Conservation (phyloP, 2,888 invertebrate genomes). For the Drosophila ustulata region DNA sequence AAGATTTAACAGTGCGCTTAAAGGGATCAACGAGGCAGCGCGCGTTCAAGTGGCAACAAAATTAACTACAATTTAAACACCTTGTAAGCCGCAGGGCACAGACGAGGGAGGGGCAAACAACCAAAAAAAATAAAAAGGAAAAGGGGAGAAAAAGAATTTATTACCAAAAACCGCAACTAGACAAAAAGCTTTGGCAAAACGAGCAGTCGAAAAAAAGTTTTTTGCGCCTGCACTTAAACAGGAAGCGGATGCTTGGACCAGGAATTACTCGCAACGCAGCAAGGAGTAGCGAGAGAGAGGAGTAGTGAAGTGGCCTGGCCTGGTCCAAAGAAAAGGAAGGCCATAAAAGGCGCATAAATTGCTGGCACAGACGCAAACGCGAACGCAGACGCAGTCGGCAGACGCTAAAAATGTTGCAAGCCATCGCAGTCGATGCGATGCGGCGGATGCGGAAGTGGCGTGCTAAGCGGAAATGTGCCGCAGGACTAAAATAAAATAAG, state of each 20-base stretch:
- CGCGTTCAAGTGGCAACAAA: conserved; percentile 74
- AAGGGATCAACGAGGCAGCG: conserved; percentile 45
- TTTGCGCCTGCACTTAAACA: conserved; percentile 76
- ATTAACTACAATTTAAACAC: conserved; percentile 81
- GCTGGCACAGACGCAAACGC: conserved; percentile 45
- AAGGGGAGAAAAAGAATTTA: conserved; percentile 63
- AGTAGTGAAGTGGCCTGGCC: conserved; percentile 40
- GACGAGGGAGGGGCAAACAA: conserved; percentile 49
- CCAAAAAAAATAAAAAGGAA: conserved; percentile 34
- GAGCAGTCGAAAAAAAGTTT: conserved; percentile 52
- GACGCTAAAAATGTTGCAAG: conserved; percentile 69
- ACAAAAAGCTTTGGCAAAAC: conserved; percentile 68
- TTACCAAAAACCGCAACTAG: conserved; percentile 80
- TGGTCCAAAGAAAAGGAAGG: conserved; percentile 68
- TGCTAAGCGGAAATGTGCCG: conserved; percentile 77
- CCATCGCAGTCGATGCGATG: conserved; percentile 46
- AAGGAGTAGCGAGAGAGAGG: conserved; percentile 3
- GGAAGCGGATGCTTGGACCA: conserved; percentile 79
- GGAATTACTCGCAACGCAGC: conserved; percentile 53
- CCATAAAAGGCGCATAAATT: conserved; percentile 74
- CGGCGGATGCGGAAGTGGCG: conserved; percentile 71
- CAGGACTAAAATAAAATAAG: conserved; percentile 54
- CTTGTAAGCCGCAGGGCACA: conserved; percentile 72
- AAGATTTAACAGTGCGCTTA: conserved; percentile 52
- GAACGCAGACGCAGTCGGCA: conserved; percentile 7